Base-by-base conservation (phyloP, 2,113 vertebrate genomes). In the Ondatra zibethicus region DNA sequence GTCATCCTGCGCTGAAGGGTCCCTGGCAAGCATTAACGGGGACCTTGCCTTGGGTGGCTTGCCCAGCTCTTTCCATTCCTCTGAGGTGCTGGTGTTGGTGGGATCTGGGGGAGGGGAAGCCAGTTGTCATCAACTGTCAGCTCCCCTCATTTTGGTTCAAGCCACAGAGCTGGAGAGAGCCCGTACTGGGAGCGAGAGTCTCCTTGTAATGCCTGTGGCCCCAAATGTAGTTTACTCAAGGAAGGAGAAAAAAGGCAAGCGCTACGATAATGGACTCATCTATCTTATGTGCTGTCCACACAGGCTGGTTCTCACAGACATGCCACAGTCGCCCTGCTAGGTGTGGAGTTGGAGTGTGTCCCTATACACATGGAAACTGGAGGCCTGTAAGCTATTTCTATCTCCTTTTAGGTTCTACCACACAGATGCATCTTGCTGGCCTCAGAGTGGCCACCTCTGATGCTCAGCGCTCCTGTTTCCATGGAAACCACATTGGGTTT, bases 321-420 rank as follows among this genome's bases (percentile, higher is more conserved):
- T 0, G 3, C 13, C 39, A 9, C 12, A 29, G 52, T 47, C 0
- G 0, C 27, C 7, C 55, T 16, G 55, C 76, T 10, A 4, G 52
- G 61, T 5, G 23, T 31, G 47, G 0, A 3, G 5, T 0, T 0
- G 33, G 6, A 14, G 3, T n/a, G 36, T 21, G 72, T 7, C 81
- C 91, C 8, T 10, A 7, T 25, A 10, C 19, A 27, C 21, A 45
- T 10, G 33, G 73, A 55, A n/a, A 27, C 27, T 12, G 0, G 36
- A 39, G 81, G 25, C 75, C 25, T 1, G 47, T 0, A 17, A 7
- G 9, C 39, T 1, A 5, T 63, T 63, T 31, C 31, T 75, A 78
- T 39, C 47, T n/a, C 42, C 31, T 7, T n/a, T 50, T 31, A 36
- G 33, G 42, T 29, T 19, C 66, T 50, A 7, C 17, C 0, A 52